Percentiles rank a stretch among this genome's conserved stretches.
These are phyloP conservation scores for Sebastolobus altivelis DNA, from an alignment of 2,797 vertebrate genomes.

Conservation along the genomic window DNA sequence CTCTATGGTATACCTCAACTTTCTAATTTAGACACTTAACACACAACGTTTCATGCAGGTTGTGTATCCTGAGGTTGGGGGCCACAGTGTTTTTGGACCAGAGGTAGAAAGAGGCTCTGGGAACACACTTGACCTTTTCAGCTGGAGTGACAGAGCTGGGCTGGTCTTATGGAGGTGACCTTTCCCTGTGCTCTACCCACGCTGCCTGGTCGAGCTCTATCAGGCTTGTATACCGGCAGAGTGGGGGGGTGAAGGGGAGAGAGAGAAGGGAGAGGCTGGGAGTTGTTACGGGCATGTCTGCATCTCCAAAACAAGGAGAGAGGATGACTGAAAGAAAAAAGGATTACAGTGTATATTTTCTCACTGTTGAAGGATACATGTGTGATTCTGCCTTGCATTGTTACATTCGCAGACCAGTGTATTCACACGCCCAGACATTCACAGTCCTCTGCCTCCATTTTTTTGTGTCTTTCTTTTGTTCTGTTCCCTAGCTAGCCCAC, in stretches of 20 bases:
- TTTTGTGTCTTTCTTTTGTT: slow-evolving; percentile 72
- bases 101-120: slow-evolving; percentile 57
- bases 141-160: slow-evolving; percentile 76
- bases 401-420: slow-evolving; percentile 53
- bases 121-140: slow-evolving; percentile 85
- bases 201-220: slow-evolving; percentile 61
- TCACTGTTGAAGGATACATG: slow-evolving; percentile 54
- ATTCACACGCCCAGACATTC: slow-evolving; percentile 62
- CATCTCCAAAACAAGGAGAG: slow-evolving; percentile 56
- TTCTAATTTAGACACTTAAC: not conserved
- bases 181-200: slow-evolving; percentile 73
- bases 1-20: not conserved
- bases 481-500: slow-evolving; percentile 62
- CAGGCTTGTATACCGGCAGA: slow-evolving; percentile 42
- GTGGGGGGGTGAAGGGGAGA: not conserved
- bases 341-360: slow-evolving; percentile 62
- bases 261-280: slow-evolving; percentile 15
- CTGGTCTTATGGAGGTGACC: slow-evolving; percentile 80
- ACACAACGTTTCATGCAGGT: slow-evolving; percentile 7
- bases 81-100: slow-evolving; percentile 49
- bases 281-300: slow-evolving; percentile 62
- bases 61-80: slow-evolving; percentile 45
- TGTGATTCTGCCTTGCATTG: slow-evolving; percentile 57
- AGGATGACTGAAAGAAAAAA: slow-evolving; percentile 41
- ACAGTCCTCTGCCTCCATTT: slow-evolving; percentile 62